These are phyloP conservation scores for Chaetodon trifasciatus DNA, from an alignment of 2,797 vertebrate genomes.

Conservation along the genomic window DNA sequence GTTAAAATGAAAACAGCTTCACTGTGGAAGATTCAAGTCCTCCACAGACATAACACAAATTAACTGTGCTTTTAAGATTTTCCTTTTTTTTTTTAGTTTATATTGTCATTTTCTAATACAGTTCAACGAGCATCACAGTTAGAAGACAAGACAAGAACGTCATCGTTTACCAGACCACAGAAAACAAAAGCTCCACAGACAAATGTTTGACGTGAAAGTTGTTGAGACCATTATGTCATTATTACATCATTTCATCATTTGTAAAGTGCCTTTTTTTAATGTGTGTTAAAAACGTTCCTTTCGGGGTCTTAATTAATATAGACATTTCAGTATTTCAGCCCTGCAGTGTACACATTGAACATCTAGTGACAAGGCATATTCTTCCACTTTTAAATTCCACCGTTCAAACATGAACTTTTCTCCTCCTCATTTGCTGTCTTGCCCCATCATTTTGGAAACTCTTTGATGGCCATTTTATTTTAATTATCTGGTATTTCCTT, in stretches of 20 bases:
- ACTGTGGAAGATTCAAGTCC: neutral
- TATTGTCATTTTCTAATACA: neutral
- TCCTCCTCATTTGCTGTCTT: slow-evolving; percentile 9
- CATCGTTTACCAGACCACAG: neutral
- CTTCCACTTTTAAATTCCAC: neutral
- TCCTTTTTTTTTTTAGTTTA: neutral
- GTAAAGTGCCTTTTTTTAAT: slow-evolving; percentile 6
- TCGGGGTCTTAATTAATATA: neutral
- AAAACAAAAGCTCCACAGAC: neutral
- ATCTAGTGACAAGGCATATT: neutral
- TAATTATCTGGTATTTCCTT: slow-evolving; percentile 43
- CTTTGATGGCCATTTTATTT: slow-evolving; percentile 41
- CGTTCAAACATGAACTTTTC: neutral
- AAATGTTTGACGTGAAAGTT: neutral
- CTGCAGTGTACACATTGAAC: neutral
- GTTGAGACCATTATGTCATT: neutral
- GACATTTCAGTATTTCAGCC: neutral
- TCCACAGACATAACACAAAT: neutral
- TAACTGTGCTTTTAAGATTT: neutral
- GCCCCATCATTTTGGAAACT: slow-evolving; percentile 17
- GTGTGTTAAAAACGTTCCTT: neutral
- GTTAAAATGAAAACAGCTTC: neutral
- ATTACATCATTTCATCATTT: no score
- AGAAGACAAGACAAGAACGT: neutral
- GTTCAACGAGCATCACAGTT: neutral